Evolutionary conservation across 2,888 invertebrate species (phyloP), one percentile per base, ranked within the genome.

Genomic region (Allolobophora icterica): DNA sequence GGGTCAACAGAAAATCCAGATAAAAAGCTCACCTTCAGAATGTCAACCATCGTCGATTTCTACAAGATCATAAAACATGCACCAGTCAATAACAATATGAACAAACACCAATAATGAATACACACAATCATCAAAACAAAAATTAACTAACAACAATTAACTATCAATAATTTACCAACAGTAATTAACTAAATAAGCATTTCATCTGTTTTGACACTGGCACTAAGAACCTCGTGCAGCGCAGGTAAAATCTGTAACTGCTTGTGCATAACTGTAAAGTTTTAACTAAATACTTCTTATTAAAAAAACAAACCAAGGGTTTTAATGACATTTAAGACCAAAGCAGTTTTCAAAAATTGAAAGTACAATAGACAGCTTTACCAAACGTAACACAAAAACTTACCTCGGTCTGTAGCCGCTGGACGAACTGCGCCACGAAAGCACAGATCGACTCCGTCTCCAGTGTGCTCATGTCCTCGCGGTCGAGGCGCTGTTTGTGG

Each of bases 351-450:
- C n/a, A n/a, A n/a, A n/a, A 40, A 24, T 8, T 58, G 19, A n/a
- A 89, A 6, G 21, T 71, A 17, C 11, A 52, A 90, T 83, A 71
- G 4, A 38, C 17, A 83, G 13, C 83, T 90, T 19, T 35, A 42
- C 42, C 0, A 71, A n/a, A 11, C 35, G 21, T 90, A 58, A 83
- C n/a, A 1, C 52, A 3, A n/a, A 90, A 40, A 84, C 90, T 83
- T 92, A 94, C 94, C 93, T 94, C 91, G 89, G 91, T 91, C 89
- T 93, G 93, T 84, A 94, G 93, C 58, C 93, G 92, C 89, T 92
- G 90, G 40, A 92, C 93, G 91, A 95, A 94, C 92, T 94, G 94
- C 90, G 93, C 93, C 38, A 94, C 92, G 91, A 95, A 95, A 35
- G 93, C 94, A 91, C 93, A 93, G 89, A 95, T 91, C 17, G 93